These are phyloP conservation scores for Agonopterix heracliana DNA, from an alignment of 2,888 invertebrate genomes.

Conservation along the genomic window DNA sequence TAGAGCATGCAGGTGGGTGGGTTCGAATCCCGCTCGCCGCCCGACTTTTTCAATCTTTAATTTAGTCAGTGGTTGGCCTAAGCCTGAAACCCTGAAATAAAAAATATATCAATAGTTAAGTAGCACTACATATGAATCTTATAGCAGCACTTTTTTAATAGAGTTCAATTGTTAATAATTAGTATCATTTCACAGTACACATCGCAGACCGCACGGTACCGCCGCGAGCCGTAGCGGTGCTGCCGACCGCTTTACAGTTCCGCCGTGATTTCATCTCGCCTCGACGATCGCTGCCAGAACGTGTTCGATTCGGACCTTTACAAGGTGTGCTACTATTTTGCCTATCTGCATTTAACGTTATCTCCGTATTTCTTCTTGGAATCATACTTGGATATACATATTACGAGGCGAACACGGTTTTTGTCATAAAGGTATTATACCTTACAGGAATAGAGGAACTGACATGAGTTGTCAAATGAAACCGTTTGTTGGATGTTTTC, in stretches of 20 bases:
- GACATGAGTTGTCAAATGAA: too few species aligned
- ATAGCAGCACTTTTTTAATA: too few species aligned
- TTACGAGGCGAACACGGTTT: background rate
- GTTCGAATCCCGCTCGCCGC: too few species aligned
- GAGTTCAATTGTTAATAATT: too few species aligned
- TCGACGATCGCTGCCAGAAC: conserved; percentile 79
- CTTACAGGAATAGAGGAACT: background rate
- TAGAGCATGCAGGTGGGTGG: too few species aligned
- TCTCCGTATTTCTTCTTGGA: background rate
- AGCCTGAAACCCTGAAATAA: too few species aligned
- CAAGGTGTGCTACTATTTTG: conserved; percentile 67
- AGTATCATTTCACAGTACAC: conserved; percentile 30
- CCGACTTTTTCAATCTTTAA: too few species aligned
- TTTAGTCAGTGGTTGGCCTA: too few species aligned
- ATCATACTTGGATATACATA: background rate
- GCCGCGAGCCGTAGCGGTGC: conserved; percentile 85
- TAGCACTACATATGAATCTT: too few species aligned
- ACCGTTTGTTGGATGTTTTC: too few species aligned
- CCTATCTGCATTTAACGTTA: background rate
- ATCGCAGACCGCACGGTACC: conserved; percentile 83
- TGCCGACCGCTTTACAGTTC: conserved; percentile 80
- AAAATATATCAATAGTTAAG: too few species aligned
- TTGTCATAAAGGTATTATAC: background rate
- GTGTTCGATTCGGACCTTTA: conserved; percentile 88
- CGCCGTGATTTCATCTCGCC: conserved; percentile 79